Percentiles rank a stretch among this genome's conserved stretches.
Evolutionary conservation across 2,888 invertebrate species (phyloP).

Genomic region (Coelinius sp.): DNA sequence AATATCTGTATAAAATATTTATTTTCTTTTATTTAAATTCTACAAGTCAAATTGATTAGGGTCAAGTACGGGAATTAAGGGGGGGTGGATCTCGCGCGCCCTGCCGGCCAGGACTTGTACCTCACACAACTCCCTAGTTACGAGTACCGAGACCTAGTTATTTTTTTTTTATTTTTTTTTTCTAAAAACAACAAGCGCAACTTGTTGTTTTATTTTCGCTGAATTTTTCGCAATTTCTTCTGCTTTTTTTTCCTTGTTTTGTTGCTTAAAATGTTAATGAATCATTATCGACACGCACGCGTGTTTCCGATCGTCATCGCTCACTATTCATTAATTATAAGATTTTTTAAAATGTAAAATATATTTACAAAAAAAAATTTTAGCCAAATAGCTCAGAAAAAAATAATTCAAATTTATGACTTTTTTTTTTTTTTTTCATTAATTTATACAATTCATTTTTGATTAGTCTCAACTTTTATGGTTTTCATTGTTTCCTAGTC

Average conservation of each 20-base stretch:
- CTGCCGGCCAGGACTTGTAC: constrained; percentile 71
- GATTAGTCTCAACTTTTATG: constrained; percentile 20
- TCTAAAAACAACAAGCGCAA: constrained; percentile 23
- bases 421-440: constrained; percentile 31
- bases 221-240: no score
- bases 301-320: constrained; percentile 27
- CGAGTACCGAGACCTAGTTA: constrained; percentile 70
- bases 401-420: constrained; percentile 34
- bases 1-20: constrained; percentile 2
- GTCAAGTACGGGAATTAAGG: constrained; percentile 68
- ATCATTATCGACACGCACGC: constrained; percentile 3
- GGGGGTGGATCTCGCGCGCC: constrained; percentile 68
- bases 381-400: constrained; percentile 28
- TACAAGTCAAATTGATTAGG: constrained; percentile 55
- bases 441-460: no score
- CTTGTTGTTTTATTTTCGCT: constrained; percentile 3
- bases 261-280: not conserved
- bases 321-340: constrained; percentile 12
- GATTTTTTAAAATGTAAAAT: not conserved
- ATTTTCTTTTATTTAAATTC: constrained; percentile 36
- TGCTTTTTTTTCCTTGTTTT: not conserved
- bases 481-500: constrained; percentile 26
- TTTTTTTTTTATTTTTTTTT: no score
- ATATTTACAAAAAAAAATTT: constrained; percentile 39
- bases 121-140: constrained; percentile 72